These are phyloP conservation scores for Tinea trinotella DNA, from an alignment of 2,888 invertebrate species.

Conservation along the genomic window DNA sequence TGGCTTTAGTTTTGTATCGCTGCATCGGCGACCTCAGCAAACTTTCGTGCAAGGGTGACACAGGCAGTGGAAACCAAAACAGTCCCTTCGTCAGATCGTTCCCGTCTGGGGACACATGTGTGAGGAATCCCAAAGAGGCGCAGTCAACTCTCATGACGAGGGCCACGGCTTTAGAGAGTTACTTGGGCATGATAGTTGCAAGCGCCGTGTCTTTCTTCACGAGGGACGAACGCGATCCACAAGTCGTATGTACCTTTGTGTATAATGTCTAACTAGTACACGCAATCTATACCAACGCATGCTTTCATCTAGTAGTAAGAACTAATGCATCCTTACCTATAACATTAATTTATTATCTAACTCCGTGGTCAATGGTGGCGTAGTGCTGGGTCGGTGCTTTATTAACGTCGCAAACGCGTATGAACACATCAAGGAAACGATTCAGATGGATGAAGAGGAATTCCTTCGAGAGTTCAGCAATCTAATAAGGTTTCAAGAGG, in stretches of 20 bases:
- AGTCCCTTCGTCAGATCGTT: constrained; percentile 26
- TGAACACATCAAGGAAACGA: constrained; percentile 28
- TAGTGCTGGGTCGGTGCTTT: constrained; percentile 59
- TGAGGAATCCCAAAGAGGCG: constrained; percentile 43
- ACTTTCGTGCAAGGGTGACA: constrained; percentile 45
- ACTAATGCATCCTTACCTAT: background rate
- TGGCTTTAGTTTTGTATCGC: constrained; percentile 57
- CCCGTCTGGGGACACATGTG: constrained; percentile 40
- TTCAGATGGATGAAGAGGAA: constrained; percentile 29
- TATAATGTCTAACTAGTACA: background rate
- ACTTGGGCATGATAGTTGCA: constrained; percentile 60
- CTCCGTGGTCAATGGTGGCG: constrained; percentile 24
- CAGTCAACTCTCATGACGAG: constrained; percentile 48
- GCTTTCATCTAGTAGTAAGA: constrained; percentile 1
- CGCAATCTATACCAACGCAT: background rate
- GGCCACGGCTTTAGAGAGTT: constrained; percentile 58
- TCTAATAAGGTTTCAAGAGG: constrained; percentile 47
- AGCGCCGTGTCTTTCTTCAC: constrained; percentile 61
- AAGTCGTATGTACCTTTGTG: constrained; percentile 51
- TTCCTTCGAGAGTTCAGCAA: constrained; percentile 38
- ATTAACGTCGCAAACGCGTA: constrained; percentile 40
- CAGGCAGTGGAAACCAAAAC: constrained; percentile 44
- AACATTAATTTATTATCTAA: constrained; percentile 9
- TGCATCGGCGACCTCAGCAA: constrained; percentile 65
- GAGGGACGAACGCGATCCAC: constrained; percentile 49